These are phyloP conservation scores for Eurosta solidaginis DNA, from an alignment of 1,140 invertebrate genomes.

Conservation along the genomic window DNA sequence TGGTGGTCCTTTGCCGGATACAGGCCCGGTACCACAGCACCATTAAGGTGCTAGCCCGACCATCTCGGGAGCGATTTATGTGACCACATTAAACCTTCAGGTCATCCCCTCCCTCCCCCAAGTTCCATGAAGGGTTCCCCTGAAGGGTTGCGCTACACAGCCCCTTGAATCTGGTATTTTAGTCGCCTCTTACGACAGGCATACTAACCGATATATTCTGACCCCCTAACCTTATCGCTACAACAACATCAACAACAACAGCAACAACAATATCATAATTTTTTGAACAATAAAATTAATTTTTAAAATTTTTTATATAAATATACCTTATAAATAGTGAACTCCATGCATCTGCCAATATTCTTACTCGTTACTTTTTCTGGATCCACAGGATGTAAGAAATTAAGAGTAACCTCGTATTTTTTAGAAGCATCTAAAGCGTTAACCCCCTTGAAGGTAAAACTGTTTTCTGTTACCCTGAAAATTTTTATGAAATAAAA, in stretches of 20 bases:
- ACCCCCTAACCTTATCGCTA: too few species aligned
- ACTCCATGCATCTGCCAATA: conserved; percentile 77
- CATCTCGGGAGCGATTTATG: too few species aligned
- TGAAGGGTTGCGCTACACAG: too few species aligned
- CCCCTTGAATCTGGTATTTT: too few species aligned
- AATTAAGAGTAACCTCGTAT: conserved; percentile 83
- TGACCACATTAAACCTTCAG: too few species aligned
- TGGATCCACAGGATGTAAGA: conserved; percentile 81
- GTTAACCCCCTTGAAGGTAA: conserved; percentile 85
- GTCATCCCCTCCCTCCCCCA: too few species aligned
- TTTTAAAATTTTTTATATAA: conserved; percentile 29
- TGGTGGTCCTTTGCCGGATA: too few species aligned
- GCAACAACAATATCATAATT: background rate
- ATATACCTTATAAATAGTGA: conserved; percentile 70
- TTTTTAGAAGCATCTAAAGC: conserved; percentile 79
- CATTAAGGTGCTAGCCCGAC: too few species aligned
- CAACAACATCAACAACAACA: background rate
- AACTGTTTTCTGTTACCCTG: conserved; percentile 75
- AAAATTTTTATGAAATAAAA: conserved; percentile 38
- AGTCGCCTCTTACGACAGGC: too few species aligned
- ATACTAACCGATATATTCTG: too few species aligned
- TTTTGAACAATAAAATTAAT: background rate
- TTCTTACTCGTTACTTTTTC: conserved; percentile 73
- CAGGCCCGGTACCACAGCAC: too few species aligned
- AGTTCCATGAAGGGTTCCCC: too few species aligned